Percentiles rank a stretch among this genome's conserved stretches.
These are phyloP conservation scores for Aphis craccivora DNA, from an alignment of 1,140 invertebrate genomes.

Conservation along the genomic window DNA sequence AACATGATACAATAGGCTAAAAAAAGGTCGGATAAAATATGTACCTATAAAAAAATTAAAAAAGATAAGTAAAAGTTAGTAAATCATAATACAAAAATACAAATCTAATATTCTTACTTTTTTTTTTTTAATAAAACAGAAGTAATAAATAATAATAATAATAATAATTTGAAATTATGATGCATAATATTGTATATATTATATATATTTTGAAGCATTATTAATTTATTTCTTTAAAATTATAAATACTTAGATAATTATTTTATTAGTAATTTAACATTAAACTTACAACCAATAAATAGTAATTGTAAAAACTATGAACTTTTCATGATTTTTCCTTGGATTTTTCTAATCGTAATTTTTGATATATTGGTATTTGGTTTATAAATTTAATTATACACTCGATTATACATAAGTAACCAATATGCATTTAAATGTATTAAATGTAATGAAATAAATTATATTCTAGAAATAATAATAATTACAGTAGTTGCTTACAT, in stretches of 20 bases:
- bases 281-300: not conserved
- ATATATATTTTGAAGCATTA: not conserved
- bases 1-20: not conserved
- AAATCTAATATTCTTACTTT: not conserved
- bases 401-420: not conserved
- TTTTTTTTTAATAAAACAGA: not conserved
- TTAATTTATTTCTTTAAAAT: not conserved
- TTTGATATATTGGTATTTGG: no score
- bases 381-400: not conserved
- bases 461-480: no score
- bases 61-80: not conserved
- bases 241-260: not conserved
- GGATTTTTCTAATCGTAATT: not conserved
- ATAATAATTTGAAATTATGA: not conserved
- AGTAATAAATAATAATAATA: not conserved
- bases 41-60: not conserved
- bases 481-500: no score
- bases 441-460: no score
- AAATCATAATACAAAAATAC: slow-evolving; percentile 4
- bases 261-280: not conserved
- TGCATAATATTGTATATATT: no score
- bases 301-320: not conserved
- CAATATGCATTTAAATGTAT: not conserved
- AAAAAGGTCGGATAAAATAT: not conserved
- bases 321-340: not conserved